Evolutionary conservation across 64 coral and sea anemone genomes (phyloP).

Genomic region (Pachyseris speciosa): DNA sequence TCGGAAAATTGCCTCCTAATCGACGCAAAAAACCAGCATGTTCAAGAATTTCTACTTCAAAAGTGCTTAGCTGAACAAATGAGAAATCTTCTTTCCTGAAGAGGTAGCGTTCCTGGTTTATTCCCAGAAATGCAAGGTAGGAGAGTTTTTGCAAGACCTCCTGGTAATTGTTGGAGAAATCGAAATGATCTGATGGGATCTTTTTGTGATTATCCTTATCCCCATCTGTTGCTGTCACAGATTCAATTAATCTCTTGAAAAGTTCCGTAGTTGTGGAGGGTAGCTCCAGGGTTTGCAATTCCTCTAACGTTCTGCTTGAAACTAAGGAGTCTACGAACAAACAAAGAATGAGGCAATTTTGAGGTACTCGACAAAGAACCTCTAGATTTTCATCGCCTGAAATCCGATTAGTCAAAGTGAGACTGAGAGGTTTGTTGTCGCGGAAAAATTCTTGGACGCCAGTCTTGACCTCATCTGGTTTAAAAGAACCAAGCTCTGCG

Average conservation of each 20-base stretch:
- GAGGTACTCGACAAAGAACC: slow-evolving; percentile 17
- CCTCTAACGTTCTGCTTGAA: not conserved
- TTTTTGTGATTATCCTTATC: not conserved
- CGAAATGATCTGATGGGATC: not conserved
- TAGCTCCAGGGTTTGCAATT: not conserved
- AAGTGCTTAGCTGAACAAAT: not conserved
- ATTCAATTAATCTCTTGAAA: not conserved
- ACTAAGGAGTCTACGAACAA: not conserved
- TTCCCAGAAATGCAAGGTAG: slow-evolving; percentile 3
- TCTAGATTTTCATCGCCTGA: not conserved
- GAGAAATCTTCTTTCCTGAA: slow-evolving; percentile 18
- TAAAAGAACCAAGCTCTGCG: slow-evolving; percentile 18
- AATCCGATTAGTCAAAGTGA: not conserved
- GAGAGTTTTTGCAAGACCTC: slow-evolving; percentile 22
- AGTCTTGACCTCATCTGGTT: slow-evolving; percentile 5
- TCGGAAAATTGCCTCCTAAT: not conserved
- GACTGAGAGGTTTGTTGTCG: not conserved
- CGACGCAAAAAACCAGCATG: slow-evolving; percentile 2
- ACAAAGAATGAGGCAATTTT: slow-evolving; percentile 16
- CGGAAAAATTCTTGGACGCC: slow-evolving; percentile 6
- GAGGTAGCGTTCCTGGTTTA: not conserved
- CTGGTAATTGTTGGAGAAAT: not conserved
- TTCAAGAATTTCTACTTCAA: slow-evolving; percentile 19
- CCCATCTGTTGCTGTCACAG: not conserved
- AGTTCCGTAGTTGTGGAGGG: slow-evolving; percentile 2